Evolutionary conservation across 2,888 invertebrate species (phyloP).

Genomic region (Hemicrepidius hirtus): DNA sequence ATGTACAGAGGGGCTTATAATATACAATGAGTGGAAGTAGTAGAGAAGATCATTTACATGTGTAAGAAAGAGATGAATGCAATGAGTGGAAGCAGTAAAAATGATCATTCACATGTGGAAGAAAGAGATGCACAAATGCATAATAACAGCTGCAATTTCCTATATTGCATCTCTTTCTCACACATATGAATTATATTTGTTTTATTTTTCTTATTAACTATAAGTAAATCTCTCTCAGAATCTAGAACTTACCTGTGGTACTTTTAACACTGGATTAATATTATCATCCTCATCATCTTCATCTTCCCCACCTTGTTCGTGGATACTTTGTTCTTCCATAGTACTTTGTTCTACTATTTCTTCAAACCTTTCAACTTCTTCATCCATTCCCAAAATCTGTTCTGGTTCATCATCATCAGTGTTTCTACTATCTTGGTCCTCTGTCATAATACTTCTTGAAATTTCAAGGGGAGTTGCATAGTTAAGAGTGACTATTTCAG

Average conservation of each 20-base stretch:
- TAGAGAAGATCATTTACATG: too few species aligned
- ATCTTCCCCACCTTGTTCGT: slow-evolving; percentile 58
- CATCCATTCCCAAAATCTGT: slow-evolving; percentile 45
- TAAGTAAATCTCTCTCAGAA: too few species aligned
- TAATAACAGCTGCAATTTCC: too few species aligned
- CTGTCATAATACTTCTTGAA: slow-evolving; percentile 7
- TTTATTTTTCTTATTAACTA: too few species aligned
- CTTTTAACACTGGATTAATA: slow-evolving; percentile 61
- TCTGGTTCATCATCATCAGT: slow-evolving; percentile 14
- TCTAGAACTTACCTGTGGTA: slow-evolving; percentile 58
- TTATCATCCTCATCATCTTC: slow-evolving; percentile 62
- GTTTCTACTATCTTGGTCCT: not conserved
- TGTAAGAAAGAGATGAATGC: too few species aligned
- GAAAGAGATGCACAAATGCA: too few species aligned
- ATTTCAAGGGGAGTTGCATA: slow-evolving; percentile 44
- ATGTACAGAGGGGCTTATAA: too few species aligned
- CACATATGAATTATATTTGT: too few species aligned
- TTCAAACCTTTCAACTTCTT: slow-evolving; percentile 49
- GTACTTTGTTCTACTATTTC: slow-evolving; percentile 48
- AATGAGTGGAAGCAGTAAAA: too few species aligned
- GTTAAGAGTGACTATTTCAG: slow-evolving; percentile 47
- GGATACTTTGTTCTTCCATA: slow-evolving; percentile 59
- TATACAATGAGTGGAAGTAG: too few species aligned
- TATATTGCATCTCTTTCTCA: too few species aligned
- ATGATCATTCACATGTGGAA: too few species aligned